These are phyloP conservation scores for Nebria brevicollis DNA, from an alignment of 2,888 invertebrate species.

Conservation along the genomic window DNA sequence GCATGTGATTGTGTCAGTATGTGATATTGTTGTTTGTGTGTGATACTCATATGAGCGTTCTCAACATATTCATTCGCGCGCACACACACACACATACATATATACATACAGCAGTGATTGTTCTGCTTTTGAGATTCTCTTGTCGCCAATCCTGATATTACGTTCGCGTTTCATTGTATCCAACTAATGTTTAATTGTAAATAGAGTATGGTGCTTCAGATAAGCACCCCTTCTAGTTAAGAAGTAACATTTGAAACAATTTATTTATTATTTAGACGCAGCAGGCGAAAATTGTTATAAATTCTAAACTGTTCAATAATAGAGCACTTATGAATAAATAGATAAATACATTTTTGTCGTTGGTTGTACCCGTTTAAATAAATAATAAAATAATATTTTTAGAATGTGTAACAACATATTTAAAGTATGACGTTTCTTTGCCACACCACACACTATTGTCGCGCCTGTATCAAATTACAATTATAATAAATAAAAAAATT, in stretches of 20 bases:
- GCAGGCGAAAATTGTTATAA: no score
- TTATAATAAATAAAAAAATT: slow-evolving; percentile 22
- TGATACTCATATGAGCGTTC: no score
- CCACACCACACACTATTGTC: slow-evolving; percentile 21
- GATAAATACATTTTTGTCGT: no score
- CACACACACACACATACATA: not conserved
- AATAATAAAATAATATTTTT: no score
- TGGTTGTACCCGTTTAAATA: no score
- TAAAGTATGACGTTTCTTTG: slow-evolving; percentile 19
- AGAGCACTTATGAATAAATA: no score
- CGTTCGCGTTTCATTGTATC: not conserved
- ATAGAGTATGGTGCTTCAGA: not conserved
- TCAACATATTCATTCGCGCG: not conserved
- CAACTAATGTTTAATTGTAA: not conserved
- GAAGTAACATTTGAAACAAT: not conserved
- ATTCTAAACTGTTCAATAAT: no score
- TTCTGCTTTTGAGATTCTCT: not conserved
- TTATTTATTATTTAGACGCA: not conserved
- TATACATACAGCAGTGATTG: not conserved
- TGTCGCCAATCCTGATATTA: no score
- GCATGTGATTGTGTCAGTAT: no score
- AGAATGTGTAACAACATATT: slow-evolving; percentile 14
- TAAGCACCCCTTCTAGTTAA: not conserved
- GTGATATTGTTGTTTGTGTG: not conserved
- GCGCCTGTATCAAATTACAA: slow-evolving; percentile 37